Conservation (phyloP, 2,113 vertebrate species). For the Orthonyx spaldingii region DNA sequence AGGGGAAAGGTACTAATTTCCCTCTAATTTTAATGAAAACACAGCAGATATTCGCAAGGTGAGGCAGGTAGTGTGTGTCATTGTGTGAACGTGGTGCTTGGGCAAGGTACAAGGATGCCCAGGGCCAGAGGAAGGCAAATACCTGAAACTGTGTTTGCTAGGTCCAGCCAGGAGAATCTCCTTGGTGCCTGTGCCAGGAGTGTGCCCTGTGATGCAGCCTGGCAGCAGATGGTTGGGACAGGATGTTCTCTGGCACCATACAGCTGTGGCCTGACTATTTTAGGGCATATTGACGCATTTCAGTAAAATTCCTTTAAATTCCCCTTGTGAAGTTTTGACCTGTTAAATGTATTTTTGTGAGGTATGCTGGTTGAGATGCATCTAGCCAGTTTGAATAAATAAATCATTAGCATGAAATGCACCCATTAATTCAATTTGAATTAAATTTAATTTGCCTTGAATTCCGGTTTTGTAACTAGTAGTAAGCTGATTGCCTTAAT, state of each 20-base stretch:
- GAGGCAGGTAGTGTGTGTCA: neutral
- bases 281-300: neutral
- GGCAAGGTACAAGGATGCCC: no score
- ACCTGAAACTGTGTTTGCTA: fast-evolving
- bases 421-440: neutral
- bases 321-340: neutral
- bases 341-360: neutral
- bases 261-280: neutral
- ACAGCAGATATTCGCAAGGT: neutral
- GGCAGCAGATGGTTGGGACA: no score
- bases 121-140: neutral
- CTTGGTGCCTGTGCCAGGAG: neutral
- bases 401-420: neutral
- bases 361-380: neutral
- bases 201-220: fast-evolving
- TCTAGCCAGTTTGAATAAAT: neutral
- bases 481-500: neutral
- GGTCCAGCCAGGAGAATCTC: neutral
- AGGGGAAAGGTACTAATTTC: neutral
- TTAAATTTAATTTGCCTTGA: neutral
- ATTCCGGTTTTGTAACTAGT: neutral
- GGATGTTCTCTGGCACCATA: neutral
- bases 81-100: neutral
- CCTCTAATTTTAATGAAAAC: neutral
- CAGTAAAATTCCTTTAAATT: neutral